Base-by-base conservation (phyloP, 2,797 vertebrate species). In the Acropternis orthonyx region DNA sequence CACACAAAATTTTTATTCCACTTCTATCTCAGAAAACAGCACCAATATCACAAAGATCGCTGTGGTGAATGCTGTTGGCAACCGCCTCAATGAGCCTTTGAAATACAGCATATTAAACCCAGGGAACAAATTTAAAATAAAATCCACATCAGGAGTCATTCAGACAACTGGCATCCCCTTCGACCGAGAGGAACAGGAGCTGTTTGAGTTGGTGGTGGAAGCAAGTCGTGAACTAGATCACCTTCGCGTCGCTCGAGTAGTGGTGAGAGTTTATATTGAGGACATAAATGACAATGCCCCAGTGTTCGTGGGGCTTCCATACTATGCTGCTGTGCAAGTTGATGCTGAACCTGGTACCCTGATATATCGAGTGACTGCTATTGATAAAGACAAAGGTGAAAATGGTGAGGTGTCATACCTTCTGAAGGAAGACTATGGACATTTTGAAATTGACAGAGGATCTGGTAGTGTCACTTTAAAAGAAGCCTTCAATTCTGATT, bases 211-310 rank as follows among this genome's bases (percentile, higher is more conserved):
- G 84, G 98, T 99, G 39, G 99, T 99, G 4, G 99, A 99, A 97
- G 99, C 99, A 11, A 99, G 98, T 90, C 98, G 99, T 41, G 99
- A 99, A 79, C 97, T 99, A 8, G 99, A 99, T 92, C 98, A 97
- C 54, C 96, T 99, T 32, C 99, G 99, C 5, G 99, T 99, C 1
- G 98, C 99, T 23, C 98, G 99, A 95, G 99, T 99, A 16, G 97
- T 99, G 52, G 99, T 99, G 65, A 98, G 98, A 93, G 98, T 99
- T 74, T 98, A 98, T 83, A 98, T 99, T 22, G 98, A 99, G 85
- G 99, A 99, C 86, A 98, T 99, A 73, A 99, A 99, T 26, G 99
- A 99, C 96, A 99, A 99, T 6, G 88, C 98, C 43, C 99, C 99
- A 0, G 97, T 99, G 68, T 99, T 99, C 59, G 97, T 99, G 46